Base-by-base conservation (phyloP, 2,797 vertebrate species). In the Oreochromis mossambicus region DNA sequence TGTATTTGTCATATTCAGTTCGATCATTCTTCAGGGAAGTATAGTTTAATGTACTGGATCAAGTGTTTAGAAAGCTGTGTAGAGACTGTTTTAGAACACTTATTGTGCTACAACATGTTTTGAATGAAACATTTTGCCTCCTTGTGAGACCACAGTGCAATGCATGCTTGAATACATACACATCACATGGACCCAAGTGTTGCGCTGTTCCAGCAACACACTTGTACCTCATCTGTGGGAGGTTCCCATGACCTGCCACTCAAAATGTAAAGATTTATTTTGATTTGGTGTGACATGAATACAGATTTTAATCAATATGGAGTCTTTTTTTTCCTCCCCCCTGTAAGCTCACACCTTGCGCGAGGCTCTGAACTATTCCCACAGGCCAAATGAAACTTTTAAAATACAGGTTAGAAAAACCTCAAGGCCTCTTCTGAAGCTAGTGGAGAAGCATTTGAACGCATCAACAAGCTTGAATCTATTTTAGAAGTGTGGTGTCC, bases 401-500 rank as follows among this genome's bases (percentile, higher is more conserved):
- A 83, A 58, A 43, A 78, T 17, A 29, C 8, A 11, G 6, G 19
- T 84, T 78, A 51, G 15, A 73, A 63, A 73, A 58, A 81, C 46
- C 26, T 77, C 19, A 81, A 26, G 43, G 68, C 26, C 43, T n/a
- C 9, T 75, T 13, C 6, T 32, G 26, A 75, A 50, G 68, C 32
- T 56, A 38, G 36, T 61, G 51, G 3, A 77, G 36, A 48, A 19
- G 21, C 24, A 24, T 84, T 83, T 26, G 46, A 87, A 68, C n/a
- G 63, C 55, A 80, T 83, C 26, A 76, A 83, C 34, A 8, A 52
- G 26, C 41, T 86, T 13, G 43, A 29, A 85, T 82, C 82, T 80
- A 86, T 86, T 92, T 88, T 79, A 26, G 48, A 88, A 87, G 81
- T 85, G 86, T 83, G 76, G 80, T 78, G 85, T 91, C 87, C 83